phyloP scores from a whole-genome alignment of 2,113 vertebrate genomes.

The Chionomys nivalis region DNA sequence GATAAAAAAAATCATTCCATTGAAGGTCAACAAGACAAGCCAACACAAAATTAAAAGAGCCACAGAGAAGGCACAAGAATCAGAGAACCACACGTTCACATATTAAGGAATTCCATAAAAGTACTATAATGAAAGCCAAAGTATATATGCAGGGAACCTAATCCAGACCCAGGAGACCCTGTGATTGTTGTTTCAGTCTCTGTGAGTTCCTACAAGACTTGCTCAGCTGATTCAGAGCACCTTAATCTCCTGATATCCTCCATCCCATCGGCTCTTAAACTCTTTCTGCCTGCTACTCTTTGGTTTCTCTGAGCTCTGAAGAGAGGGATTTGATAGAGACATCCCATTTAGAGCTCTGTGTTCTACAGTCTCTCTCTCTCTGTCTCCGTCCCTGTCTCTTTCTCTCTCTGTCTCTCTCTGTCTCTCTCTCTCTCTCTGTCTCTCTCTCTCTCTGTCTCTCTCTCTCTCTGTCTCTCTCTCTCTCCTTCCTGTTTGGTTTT shows the following conservation, averaged over 20 bases:
- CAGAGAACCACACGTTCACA: neutral
- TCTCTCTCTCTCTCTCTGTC: too few relatives aligned
- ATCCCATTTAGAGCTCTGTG: neutral
- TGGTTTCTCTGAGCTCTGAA: neutral
- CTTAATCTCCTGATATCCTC: neutral
- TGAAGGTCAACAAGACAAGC: neutral
- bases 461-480: neutral
- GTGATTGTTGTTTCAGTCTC: neutral
- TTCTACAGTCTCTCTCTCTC: neutral
- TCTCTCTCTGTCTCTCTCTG: too few relatives aligned
- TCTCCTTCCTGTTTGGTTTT: too few relatives aligned
- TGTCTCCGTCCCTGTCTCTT: neutral
- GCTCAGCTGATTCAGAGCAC: neutral
- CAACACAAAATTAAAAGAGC: neutral
- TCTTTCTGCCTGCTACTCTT: neutral
- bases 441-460: too few relatives aligned
- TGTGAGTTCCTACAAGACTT: neutral
- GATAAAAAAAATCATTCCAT: neutral
- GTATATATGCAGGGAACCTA: neutral
- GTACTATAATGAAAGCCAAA: neutral
- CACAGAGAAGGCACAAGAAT: neutral
- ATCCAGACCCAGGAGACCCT: neutral
- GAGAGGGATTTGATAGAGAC: neutral
- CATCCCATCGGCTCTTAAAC: neutral
- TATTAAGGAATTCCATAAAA: neutral